A percentile compares a stretch with the other conserved stretches of the same genome.
These are phyloP conservation scores for Patella pellucida DNA, from an alignment of 2,888 invertebrate species.

Conservation along the genomic window DNA sequence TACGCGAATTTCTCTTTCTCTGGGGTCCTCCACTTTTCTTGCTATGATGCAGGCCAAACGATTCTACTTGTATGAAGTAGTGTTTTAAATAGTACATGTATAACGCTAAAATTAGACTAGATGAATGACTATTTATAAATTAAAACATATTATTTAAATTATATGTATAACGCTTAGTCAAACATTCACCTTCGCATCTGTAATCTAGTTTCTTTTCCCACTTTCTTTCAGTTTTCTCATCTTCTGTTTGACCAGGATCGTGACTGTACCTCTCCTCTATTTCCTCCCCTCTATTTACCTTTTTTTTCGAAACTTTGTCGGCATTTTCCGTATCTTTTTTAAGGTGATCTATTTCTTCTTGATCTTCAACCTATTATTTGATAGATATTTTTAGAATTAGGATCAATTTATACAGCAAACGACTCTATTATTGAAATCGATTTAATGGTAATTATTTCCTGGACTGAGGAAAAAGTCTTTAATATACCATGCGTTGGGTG, in stretches of 20 bases:
- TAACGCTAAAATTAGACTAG: no score
- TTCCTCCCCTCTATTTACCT: slow-evolving; percentile 22
- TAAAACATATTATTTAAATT: not conserved
- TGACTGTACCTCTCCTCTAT: slow-evolving; percentile 37
- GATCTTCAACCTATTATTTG: slow-evolving; percentile 20
- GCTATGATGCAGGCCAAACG: no score
- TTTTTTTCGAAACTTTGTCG: slow-evolving; percentile 31
- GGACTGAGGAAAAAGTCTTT: no score
- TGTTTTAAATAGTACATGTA: no score
- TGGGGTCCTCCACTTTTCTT: no score
- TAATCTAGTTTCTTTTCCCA: slow-evolving; percentile 57
- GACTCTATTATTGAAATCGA: no score
- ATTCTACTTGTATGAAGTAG: no score
- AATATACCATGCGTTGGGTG: no score
- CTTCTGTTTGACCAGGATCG: slow-evolving; percentile 23
- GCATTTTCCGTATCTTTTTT: slow-evolving; percentile 39
- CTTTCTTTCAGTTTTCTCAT: slow-evolving; percentile 40
- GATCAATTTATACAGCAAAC: no score
- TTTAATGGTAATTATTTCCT: no score
- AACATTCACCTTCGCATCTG: slow-evolving; percentile 54
- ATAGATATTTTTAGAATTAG: no score
- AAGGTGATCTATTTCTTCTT: slow-evolving; percentile 37
- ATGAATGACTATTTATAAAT: not conserved
- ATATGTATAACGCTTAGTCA: not conserved
- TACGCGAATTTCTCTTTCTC: no score